These are phyloP conservation scores for Alaudala cheleensis DNA, from an alignment of 2,113 vertebrate genomes.

Conservation along the genomic window DNA sequence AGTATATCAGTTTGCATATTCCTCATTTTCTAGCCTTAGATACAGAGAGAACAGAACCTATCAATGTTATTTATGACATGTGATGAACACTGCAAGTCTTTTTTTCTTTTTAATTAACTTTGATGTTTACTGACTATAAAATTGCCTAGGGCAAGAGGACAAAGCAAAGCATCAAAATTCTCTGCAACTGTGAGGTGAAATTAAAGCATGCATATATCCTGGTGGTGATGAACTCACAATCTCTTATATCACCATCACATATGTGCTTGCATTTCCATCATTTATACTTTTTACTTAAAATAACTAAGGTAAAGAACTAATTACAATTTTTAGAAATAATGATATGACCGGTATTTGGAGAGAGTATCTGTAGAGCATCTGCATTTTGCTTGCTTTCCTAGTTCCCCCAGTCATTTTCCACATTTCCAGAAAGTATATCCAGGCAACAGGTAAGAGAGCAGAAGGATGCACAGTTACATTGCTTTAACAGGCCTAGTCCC, in stretches of 20 bases:
- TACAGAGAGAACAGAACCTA: neutral
- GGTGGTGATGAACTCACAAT: neutral
- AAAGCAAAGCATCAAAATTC: neutral
- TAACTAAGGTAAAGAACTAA: neutral
- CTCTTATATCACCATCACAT: neutral
- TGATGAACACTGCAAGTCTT: neutral
- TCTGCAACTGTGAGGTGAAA: neutral
- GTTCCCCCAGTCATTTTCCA: neutral
- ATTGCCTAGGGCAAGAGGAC: neutral
- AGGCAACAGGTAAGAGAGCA: neutral
- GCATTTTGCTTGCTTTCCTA: neutral
- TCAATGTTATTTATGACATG: neutral
- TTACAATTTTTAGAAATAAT: neutral
- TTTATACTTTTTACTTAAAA: neutral
- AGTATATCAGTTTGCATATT: neutral
- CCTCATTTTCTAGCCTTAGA: neutral
- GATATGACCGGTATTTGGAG: neutral
- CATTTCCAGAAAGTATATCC: neutral
- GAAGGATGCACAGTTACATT: neutral
- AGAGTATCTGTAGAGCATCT: neutral
- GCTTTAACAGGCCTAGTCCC: neutral
- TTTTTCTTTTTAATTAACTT: neutral
- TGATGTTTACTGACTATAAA: neutral
- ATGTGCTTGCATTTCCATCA: neutral
- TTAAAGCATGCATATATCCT: neutral